Base-by-base conservation (phyloP, 1,140 invertebrate species). In the Globodera ellingtonae region DNA sequence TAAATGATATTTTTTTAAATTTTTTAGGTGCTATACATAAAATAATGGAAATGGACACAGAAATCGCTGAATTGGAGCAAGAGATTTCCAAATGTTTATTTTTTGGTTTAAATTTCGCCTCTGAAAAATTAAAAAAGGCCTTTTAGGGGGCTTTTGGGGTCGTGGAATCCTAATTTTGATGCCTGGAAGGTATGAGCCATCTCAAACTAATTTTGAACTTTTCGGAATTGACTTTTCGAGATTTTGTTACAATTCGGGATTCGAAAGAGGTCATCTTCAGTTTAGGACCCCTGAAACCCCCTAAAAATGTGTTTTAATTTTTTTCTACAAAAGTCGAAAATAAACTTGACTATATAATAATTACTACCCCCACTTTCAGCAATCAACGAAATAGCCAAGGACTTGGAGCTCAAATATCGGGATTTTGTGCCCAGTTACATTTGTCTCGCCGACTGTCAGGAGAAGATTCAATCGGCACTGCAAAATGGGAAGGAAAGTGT, bases 321-420 rank as follows among this genome's bases (percentile, higher is more conserved):
- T 18, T 21, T 21, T 6, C 35, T 67, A 9, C 18, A 67, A 13
- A 24, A 13, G 7, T 52, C 50, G 50, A 10, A 10, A 50, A 50
- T 50, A 50, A 50, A 7, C 10, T 50, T 50, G 50, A 8, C 10
- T 50, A 50, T 50, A 10, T n/a, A n/a, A n/a, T n/a, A n/a, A 50
- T 50, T 52, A 72, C 46, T 73, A 35, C 35, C 35, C 35, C 35
- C 35, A 35, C 35, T 44, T 6, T 79, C 8, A 77, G 75, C 69
- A 77, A 77, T 69, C 5, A 77, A 77, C 48, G 75, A 77, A 48
- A 21, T 77, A 13, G 75, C 75, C 24, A 77, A 79, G 52, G 50
- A 72, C 48, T 80, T 80, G 72, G 79, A 80, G 48, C 56, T 80
- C 52, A 80, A 80, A 62, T 80, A 80, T 24, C 56, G 72, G 4